Evolutionary conservation across 2,113 vertebrate genomes (phyloP), one percentile per base, ranked within the genome.

Genomic region (Ahaetulla prasina): DNA sequence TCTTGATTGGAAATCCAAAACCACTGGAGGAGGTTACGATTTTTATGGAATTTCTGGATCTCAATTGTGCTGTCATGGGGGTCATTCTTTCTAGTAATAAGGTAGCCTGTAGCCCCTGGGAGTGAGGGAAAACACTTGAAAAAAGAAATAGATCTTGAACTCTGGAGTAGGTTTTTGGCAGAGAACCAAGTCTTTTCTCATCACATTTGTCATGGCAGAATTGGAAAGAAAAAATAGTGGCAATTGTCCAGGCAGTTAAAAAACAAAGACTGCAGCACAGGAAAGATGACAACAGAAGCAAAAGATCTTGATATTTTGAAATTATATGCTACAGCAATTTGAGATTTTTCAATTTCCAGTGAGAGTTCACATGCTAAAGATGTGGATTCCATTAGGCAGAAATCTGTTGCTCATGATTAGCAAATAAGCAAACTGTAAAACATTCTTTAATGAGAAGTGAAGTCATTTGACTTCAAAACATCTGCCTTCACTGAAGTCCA

Each of bases 401-500:
- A 97, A 94, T 94, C 95, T 95, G 94, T 95, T 96, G 95, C 95
- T 97, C 97, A 97, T 97, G 97, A 97, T 97, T 97, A 97, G 97
- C 95, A 95, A 97, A 97, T 96, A 95, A 96, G 57, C 97, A 91
- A 80, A 96, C 96, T 97, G 97, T 96, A 97, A 98, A 97, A 97
- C 95, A 96, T 96, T 98, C 96, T 95, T 97, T 96, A 97, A 96
- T 94, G 96, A 97, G 96, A 97, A 98, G 96, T 96, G 96, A 97
- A 97, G 95, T 97, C 93, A 96, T 97, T 97, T 96, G 96, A 97
- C 97, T 97, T 97, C 95, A 96, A 97, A 97, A 96, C 97, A 98
- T 97, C 97, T 97, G 97, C 95, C 95, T 97, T 96, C 95, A 93
- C 88, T 95, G 96, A 97, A 93, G 89, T 93, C 92, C 94, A 94